These are phyloP conservation scores for Drosophila micromelanica DNA, from an alignment of 1,140 invertebrate species.

Conservation along the genomic window DNA sequence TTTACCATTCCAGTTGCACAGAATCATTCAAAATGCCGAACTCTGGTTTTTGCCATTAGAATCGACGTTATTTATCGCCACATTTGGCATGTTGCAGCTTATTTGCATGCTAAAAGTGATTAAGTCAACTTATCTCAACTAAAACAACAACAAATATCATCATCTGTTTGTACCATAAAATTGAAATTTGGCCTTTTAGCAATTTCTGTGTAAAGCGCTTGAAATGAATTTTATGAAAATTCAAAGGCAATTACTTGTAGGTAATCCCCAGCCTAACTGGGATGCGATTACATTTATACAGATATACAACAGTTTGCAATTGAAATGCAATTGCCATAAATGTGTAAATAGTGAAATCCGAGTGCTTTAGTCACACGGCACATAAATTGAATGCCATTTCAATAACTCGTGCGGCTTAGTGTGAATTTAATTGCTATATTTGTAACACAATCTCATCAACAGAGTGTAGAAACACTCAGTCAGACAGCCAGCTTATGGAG, in stretches of 20 bases:
- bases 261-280: constrained; percentile 29
- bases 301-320: constrained; percentile 10
- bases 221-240: constrained; percentile 41
- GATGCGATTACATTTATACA: constrained; percentile 20
- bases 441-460: background rate
- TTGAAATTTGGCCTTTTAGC: constrained; percentile 20
- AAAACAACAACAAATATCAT: constrained; percentile 11
- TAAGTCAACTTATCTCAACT: constrained; percentile 49
- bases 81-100: constrained; percentile 24
- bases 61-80: constrained; percentile 42
- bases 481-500: background rate
- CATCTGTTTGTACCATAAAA: constrained; percentile 29
- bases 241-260: constrained; percentile 44
- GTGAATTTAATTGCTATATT: constrained; percentile 20
- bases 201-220: background rate
- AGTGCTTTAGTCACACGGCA: background rate
- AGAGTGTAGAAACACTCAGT: too few species aligned
- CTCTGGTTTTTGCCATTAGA: constrained; percentile 15
- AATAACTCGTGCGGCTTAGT: constrained; percentile 11
- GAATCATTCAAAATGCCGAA: constrained; percentile 10
- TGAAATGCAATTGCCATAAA: constrained; percentile 45
- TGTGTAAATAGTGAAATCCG: constrained; percentile 31
- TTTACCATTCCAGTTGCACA: constrained; percentile 12
- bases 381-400: constrained; percentile 33
- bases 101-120: constrained; percentile 54